Evolutionary conservation across 2,797 vertebrate genomes (phyloP), one percentile per base, ranked within the genome.

Genomic region (Thalassophryne amazonica): DNA sequence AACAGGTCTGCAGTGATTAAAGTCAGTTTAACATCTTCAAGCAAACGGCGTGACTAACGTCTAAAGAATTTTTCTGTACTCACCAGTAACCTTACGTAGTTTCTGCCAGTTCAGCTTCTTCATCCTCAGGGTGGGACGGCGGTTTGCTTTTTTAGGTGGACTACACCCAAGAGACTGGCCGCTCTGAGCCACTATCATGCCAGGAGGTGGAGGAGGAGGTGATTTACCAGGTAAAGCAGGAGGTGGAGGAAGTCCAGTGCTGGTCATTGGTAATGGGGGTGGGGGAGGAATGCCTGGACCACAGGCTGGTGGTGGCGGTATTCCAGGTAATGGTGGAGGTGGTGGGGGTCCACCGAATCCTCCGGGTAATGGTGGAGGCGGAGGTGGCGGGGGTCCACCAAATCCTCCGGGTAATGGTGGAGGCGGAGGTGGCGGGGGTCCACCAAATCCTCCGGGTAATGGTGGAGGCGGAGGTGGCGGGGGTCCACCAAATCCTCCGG

Each of bases 81-180:
- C 73, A 98, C 97, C 95, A 49, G 86, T 91, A 10, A 93, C 90
- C 4, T 92, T 53, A 0, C 85, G 93, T 52, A 99, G 86, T 68
- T 99, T 99, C 87, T 99, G 97, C 97, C 97, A 99, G 84, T 99
- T 99, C 20, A 99, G 89, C 57, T 99, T 99, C 70, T 99, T 99
- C 97, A 99, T 99, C 76, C 94, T 91, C 61, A 94, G 51, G 0
- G 94, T 92, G 22, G 97, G 97, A 0, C 78, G 91, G 34, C 91
- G 90, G 51, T 80, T 68, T 0, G 70, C 35, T 60, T 84, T 93
- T 54, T 6, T 41, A 3, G 81, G 54, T 0, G 67, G 52, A 17
- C 32, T 43, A 0, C 23, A 77, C 2, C 91, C 92, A 22, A 95
- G 77, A 17, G 60, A 6, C 16, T 80, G 73, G 64, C 73, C 78